Percentiles rank a stretch among this genome's conserved stretches.
Evolutionary conservation across 2,888 invertebrate genomes (phyloP).

Genomic region (Clistopyga incitator): DNA sequence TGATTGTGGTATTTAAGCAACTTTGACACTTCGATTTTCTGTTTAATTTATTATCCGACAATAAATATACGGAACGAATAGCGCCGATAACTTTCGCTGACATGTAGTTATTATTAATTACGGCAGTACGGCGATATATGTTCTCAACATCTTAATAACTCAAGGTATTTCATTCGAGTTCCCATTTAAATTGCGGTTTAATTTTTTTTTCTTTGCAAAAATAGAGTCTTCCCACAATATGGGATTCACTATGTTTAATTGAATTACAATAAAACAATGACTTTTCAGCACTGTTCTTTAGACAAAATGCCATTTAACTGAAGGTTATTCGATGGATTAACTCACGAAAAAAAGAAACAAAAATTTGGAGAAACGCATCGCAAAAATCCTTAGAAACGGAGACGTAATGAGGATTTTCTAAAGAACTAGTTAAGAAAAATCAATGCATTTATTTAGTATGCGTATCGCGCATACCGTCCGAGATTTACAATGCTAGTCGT

Average conservation of each 20-base stretch:
- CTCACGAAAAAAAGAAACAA: constrained; percentile 7
- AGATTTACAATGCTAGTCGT: constrained; percentile 22
- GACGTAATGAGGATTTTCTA: constrained; percentile 26
- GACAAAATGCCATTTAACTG: not conserved
- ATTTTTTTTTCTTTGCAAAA: constrained; percentile 56
- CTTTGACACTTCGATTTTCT: constrained; percentile 38
- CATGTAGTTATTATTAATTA: constrained; percentile 43
- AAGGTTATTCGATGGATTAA: not conserved
- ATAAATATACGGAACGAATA: constrained; percentile 38
- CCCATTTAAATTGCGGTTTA: constrained; percentile 4
- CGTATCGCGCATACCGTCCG: constrained; percentile 16
- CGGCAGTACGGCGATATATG: constrained; percentile 59
- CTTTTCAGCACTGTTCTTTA: constrained; percentile 37
- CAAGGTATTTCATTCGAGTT: constrained; percentile 48
- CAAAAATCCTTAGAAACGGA: constrained; percentile 4
- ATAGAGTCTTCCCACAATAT: constrained; percentile 46
- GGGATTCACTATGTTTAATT: constrained; percentile 33
- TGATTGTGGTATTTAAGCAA: constrained; percentile 33
- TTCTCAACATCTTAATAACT: constrained; percentile 56
- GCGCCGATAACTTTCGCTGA: constrained; percentile 39
- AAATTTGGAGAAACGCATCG: not conserved
- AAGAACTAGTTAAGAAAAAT: constrained; percentile 42
- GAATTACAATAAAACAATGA: constrained; percentile 27
- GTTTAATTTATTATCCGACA: constrained; percentile 36
- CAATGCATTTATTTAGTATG: constrained; percentile 44